Evolutionary conservation across 2,888 invertebrate genomes (phyloP), one percentile per base, ranked within the genome.

Genomic region (Formica aserva): DNA sequence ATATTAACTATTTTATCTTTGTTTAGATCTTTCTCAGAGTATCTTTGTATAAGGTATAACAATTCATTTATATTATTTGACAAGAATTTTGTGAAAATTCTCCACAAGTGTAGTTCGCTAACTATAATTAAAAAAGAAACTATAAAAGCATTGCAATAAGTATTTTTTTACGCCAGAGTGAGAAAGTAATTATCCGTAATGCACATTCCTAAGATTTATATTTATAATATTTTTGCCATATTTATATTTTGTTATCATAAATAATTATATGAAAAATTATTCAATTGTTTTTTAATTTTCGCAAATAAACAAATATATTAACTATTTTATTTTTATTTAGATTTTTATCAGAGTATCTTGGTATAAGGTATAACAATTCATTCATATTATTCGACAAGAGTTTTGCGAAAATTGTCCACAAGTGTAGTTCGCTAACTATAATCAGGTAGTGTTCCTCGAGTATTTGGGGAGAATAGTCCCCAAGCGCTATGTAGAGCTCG

Each of bases 401-500:
- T 69, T 77, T 55, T 26, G 26, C 13, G 35, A 6, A 52, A 22
- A 74, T 35, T 18, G 8, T 13, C n/a, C 15, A 15, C 32, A 52
- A 26, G 55, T 67, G n/a, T 8, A 76, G 18, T 35, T 38, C 26
- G 13, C 35, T 32, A 76, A 76, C 32, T 66, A 22, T 52, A 67
- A 76, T 76, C 32, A 26, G 38, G 13, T 35, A 38, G 5, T 38
- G 55, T 26, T 69, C n/a, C 55, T 32, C 69, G 38, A 29, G 26
- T 67, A 52, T 55, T 29, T 55, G 29, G 1, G 1, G 55, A 77
- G 71, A 77, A 77, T 35, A 66, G 57, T 15, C 32, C 32, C 18
- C 45, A 26, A 78, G 41, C 48, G 75, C 26, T 60, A 62, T 65
- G 57, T 6, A 38, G 26, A 52, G 71, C 57, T 62, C 62, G 6